These are phyloP conservation scores for Limnephilus marmoratus DNA, from an alignment of 2,888 invertebrate species.

Conservation along the genomic window DNA sequence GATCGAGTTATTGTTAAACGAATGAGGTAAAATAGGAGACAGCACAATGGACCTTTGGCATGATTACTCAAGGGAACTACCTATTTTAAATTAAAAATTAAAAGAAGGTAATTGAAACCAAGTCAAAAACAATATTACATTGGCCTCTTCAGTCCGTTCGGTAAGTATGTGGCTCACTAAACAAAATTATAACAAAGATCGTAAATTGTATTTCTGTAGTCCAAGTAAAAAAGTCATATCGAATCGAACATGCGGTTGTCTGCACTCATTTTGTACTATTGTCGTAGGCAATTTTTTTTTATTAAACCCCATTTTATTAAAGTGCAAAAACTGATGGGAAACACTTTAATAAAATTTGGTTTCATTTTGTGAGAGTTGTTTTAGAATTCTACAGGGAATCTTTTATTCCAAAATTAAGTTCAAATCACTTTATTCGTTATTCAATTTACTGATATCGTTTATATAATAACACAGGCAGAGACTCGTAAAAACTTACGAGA, in stretches of 20 bases:
- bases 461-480: too few species aligned
- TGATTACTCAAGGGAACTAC: too few species aligned
- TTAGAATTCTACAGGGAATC: not conserved
- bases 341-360: not conserved
- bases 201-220: not conserved
- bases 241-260: not conserved
- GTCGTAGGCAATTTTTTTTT: not conserved
- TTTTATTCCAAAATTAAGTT: not conserved
- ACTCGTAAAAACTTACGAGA: too few species aligned
- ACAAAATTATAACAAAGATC: not conserved
- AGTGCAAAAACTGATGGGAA: not conserved
- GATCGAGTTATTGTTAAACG: too few species aligned
- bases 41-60: too few species aligned
- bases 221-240: not conserved
- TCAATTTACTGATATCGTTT: too few species aligned
- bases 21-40: too few species aligned
- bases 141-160: not conserved
- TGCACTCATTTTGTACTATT: not conserved
- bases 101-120: not conserved
- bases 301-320: not conserved
- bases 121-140: too few species aligned
- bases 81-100: too few species aligned
- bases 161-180: not conserved
- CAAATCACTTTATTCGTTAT: not conserved
- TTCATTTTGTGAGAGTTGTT: not conserved